Evolutionary conservation across 2,888 invertebrate genomes (phyloP).

Genomic region (Drosophila algonquin): DNA sequence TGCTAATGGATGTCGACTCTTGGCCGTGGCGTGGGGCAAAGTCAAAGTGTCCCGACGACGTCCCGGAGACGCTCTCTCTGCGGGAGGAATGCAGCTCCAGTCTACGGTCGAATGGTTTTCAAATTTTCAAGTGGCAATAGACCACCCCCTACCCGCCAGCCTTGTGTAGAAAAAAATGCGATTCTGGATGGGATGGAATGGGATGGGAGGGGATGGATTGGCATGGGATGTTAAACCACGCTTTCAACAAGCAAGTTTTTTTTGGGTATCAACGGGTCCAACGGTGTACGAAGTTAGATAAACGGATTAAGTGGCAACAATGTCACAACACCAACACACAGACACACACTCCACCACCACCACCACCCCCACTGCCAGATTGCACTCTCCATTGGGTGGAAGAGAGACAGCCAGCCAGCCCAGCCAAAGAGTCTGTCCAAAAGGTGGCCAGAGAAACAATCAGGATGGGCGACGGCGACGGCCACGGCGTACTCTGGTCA

Average conservation of each 20-base stretch:
- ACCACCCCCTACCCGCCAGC: conserved; percentile 9
- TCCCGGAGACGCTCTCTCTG: background rate
- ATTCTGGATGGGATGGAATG: conserved; percentile 28
- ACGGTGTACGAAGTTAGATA: conserved; percentile 84
- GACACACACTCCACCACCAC: conserved; percentile 8
- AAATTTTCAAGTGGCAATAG: conserved; percentile 58
- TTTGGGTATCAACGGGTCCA: conserved; percentile 79
- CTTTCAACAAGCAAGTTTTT: conserved; percentile 57
- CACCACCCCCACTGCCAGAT: background rate
- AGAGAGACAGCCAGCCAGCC: background rate
- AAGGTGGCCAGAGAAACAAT: conserved; percentile 34
- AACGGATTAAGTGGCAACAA: conserved; percentile 83
- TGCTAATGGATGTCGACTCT: conserved; percentile 77
- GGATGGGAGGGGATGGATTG: conserved; percentile 6
- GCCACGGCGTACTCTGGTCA: conserved; percentile 20
- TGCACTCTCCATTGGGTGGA: conserved; percentile 4
- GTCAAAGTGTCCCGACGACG: background rate
- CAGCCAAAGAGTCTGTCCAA: conserved; percentile 23
- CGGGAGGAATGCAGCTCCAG: background rate
- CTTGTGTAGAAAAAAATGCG: conserved; percentile 51
- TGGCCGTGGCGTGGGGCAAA: background rate
- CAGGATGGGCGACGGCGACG: background rate
- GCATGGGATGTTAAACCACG: conserved; percentile 63
- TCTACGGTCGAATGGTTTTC: conserved; percentile 75
- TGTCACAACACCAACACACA: conserved; percentile 55